phyloP scores from a whole-genome alignment of 2,888 invertebrate genomes.

The Perizoma affinitatum region DNA sequence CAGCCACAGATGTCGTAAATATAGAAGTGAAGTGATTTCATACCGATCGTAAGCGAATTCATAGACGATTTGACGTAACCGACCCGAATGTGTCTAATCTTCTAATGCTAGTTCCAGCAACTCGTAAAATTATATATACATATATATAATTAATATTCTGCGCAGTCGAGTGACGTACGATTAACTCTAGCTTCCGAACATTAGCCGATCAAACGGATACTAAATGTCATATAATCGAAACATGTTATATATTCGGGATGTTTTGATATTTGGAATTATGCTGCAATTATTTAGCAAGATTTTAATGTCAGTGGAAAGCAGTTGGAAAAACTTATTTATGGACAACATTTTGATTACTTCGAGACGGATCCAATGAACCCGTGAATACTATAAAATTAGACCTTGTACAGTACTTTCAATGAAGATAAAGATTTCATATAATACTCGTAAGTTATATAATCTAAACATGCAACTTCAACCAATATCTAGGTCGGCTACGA shows the following conservation, averaged over 20 bases:
- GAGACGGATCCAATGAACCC: not conserved
- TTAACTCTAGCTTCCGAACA: constrained; percentile 11
- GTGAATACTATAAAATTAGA: not conserved
- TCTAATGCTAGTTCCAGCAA: constrained; percentile 11
- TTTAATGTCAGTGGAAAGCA: not conserved
- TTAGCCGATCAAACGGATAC: constrained; percentile 22
- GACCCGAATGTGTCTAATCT: constrained; percentile 8
- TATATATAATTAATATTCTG: constrained; percentile 19
- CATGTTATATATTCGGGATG: constrained; percentile 5
- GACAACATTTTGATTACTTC: not conserved
- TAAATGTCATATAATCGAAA: constrained; percentile 21
- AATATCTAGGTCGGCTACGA: constrained; percentile 6
- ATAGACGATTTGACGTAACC: constrained; percentile 13
- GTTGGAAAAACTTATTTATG: not conserved
- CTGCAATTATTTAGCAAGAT: constrained; percentile 6
- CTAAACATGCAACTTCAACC: constrained; percentile 5
- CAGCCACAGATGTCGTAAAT: too few species aligned
- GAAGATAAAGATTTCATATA: too few species aligned
- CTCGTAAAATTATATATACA: constrained; percentile 26
- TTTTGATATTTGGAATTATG: constrained; percentile 14
- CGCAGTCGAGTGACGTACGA: constrained; percentile 10
- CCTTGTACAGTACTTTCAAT: too few species aligned
- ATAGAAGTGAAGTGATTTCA: not conserved
- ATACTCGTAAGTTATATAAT: not conserved
- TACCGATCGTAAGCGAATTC: not conserved